These are phyloP conservation scores for Tinea semifulvella DNA, from an alignment of 2,888 invertebrate species.

Conservation along the genomic window DNA sequence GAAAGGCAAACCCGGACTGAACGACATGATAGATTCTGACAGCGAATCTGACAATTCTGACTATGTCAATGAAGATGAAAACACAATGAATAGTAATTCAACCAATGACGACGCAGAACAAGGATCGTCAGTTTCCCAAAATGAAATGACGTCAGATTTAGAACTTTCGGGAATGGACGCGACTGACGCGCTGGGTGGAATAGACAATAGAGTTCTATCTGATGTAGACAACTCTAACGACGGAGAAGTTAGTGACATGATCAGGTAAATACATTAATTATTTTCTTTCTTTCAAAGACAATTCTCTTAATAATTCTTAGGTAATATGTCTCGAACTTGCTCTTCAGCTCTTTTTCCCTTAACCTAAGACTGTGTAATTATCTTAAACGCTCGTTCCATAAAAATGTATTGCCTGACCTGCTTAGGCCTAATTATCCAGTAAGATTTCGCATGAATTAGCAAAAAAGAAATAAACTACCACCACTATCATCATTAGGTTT, in stretches of 20 bases:
- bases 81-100: slow-evolving; percentile 53
- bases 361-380: too few species aligned
- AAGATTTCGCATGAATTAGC: not conserved
- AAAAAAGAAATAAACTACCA: not conserved
- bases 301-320: not conserved
- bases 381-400: too few species aligned
- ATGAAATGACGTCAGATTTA: slow-evolving; percentile 69
- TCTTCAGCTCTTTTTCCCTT: too few species aligned
- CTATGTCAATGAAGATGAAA: slow-evolving; percentile 55
- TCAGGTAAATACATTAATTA: slow-evolving; percentile 39
- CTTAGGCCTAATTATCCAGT: too few species aligned
- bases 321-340: too few species aligned
- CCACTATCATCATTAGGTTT: not conserved
- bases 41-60: slow-evolving; percentile 60
- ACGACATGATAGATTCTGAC: slow-evolving; percentile 71
- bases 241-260: slow-evolving; percentile 70
- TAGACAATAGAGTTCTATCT: slow-evolving; percentile 49
- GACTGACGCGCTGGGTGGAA: slow-evolving; percentile 60
- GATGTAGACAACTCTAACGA: slow-evolving; percentile 71
- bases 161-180: slow-evolving; percentile 72
- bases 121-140: slow-evolving; percentile 55
- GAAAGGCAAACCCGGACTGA: slow-evolving; percentile 69
- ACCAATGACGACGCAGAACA: slow-evolving; percentile 50
- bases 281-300: not conserved
- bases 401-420: too few species aligned